Percentiles rank a stretch among this genome's conserved stretches.
phyloP scores from a whole-genome alignment of 1,140 invertebrate species.

The Scaptomyza hsui region DNA sequence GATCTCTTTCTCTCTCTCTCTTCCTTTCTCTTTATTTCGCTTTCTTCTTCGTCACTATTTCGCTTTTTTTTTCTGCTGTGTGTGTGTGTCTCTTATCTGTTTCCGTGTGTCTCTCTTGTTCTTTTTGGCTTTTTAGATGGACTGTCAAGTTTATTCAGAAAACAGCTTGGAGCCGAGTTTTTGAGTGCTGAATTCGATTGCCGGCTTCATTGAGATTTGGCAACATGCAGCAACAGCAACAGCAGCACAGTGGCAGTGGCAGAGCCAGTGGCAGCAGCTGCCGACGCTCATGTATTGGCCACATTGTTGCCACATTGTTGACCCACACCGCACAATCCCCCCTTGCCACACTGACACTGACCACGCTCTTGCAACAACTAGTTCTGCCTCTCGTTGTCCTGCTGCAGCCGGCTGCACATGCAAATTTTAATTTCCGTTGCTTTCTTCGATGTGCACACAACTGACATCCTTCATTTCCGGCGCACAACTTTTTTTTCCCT shows the following conservation, averaged over 20 bases:
- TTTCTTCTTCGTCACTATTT: too few species aligned
- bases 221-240: background rate
- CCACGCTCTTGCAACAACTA: background rate
- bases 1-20: slow-evolving; percentile 6
- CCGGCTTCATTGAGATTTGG: slow-evolving; percentile 26
- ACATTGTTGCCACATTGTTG: slow-evolving; percentile 31
- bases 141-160: slow-evolving; percentile 36
- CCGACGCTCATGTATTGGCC: slow-evolving; percentile 18
- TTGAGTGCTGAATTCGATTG: slow-evolving; percentile 29
- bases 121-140: background rate
- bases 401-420: slow-evolving; percentile 55
- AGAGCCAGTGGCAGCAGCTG: slow-evolving; percentile 11
- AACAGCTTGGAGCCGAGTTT: slow-evolving; percentile 33
- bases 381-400: slow-evolving; percentile 1
- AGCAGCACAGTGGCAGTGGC: background rate
- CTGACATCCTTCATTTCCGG: slow-evolving; percentile 80
- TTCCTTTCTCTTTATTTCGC: background rate
- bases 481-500: slow-evolving; percentile 21
- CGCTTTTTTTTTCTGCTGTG: background rate
- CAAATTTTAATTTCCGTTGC: slow-evolving; percentile 82
- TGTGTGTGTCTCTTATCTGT: background rate
- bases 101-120: background rate
- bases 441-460: slow-evolving; percentile 71
- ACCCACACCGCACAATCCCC: background rate
- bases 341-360: background rate